Evolutionary conservation across 1,140 invertebrate genomes (phyloP).

Genomic region (Hermatobates lingyangjiaoensis): DNA sequence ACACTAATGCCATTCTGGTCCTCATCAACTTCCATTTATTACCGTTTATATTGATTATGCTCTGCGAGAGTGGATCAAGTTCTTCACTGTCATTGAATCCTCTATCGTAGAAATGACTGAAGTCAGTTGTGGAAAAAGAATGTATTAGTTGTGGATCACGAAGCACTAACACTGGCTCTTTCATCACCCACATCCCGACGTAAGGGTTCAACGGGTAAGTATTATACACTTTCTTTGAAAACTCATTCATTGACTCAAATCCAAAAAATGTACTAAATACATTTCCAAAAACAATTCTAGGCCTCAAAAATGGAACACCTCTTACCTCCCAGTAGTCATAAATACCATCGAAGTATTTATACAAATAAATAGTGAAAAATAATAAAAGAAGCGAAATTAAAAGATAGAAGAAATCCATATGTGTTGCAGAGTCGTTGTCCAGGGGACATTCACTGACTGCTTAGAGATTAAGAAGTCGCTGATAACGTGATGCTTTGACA

Average conservation of each 20-base stretch:
- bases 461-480: too few relatives aligned
- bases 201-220: neutral
- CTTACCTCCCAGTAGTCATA: neutral
- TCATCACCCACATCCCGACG: neutral
- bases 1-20: neutral
- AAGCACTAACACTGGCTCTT: neutral
- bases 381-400: too few relatives aligned
- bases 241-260: neutral
- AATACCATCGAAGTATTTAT: too few relatives aligned
- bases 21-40: neutral
- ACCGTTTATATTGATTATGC: neutral
- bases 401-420: too few relatives aligned
- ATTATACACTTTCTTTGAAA: neutral
- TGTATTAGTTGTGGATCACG: neutral
- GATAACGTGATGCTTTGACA: too few relatives aligned
- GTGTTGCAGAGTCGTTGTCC: too few relatives aligned
- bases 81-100: neutral
- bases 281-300: neutral
- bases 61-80: neutral
- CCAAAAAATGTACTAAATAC: neutral
- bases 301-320: neutral
- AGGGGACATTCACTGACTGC: too few relatives aligned
- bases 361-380: too few relatives aligned
- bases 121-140: neutral
- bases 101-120: neutral